Base-by-base conservation (phyloP, 2,797 vertebrate species). In the Bradypodion ventrale region DNA sequence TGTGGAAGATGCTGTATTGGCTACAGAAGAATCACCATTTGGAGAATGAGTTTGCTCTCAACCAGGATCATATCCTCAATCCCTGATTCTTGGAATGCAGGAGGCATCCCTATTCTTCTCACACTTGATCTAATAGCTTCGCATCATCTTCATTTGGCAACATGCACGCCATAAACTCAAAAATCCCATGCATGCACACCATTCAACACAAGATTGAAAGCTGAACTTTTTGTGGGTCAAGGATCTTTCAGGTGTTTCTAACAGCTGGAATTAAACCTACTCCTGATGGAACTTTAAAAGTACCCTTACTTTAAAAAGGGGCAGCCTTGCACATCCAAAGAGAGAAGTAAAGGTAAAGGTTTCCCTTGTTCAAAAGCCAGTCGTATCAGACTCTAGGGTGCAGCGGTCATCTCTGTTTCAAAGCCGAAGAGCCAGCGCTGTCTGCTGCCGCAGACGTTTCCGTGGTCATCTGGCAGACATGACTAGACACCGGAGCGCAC, bases 231-330 rank as follows among this genome's bases (percentile, higher is more conserved):
- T 7, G 49, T 70, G 80, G 83, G 66, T 63, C 65, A 60, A 66
- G 78, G 68, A 81, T 73, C 66, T 59, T 80, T 86, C 79, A 84
- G 68, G 70, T 56, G 32, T 25, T 77, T 25, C 62, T 66, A 32
- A 42, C 56, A 80, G 62, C 10, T 92, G 74, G 69, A 88, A 83
- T 82, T 87, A 76, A 32, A 68, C 46, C 92, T 85, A 83, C 77
- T 85, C 77, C n/a, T 69, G 79, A 69, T 49, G 80, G 63, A 74
- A 87, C 83, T 23, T n/a, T n/a, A n/a, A n/a, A n/a, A n/a, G n/a
- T n/a, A n/a, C n/a, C n/a, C n/a, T n/a, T n/a, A n/a, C n/a, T n/a
- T n/a, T n/a, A n/a, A n/a, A n/a, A n/a, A n/a, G n/a, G n/a, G n/a
- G n/a, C n/a, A n/a, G n/a, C n/a, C n/a, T n/a, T n/a, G n/a, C n/a